Base-by-base conservation (phyloP, 2,888 invertebrate species). In the Drosophila peninsularis region DNA sequence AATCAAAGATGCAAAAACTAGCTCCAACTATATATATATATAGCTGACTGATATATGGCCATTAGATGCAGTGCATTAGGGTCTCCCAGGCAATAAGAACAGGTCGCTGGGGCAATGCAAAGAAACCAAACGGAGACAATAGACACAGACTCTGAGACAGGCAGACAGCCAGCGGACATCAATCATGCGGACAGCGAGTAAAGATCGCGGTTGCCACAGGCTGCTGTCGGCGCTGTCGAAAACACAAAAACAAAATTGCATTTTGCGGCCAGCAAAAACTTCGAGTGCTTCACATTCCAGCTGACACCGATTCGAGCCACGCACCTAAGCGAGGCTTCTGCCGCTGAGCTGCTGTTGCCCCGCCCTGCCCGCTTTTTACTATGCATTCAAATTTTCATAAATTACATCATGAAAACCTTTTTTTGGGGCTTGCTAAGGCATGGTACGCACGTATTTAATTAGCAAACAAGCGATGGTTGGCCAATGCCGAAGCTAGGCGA, bases 181-280 rank as follows among this genome's bases (percentile, higher is more conserved):
- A 77, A 77, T 74, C 74, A 74, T 58, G 53, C 17, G 36, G 54
- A 71, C 44, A 24, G 56, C 68, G 58, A 49, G 60, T 27, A 44
- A 44, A 60, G 71, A 74, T 69, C 58, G 49, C 41, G 24, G 41
- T 50, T 49, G 57, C 39, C 39, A 14, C 30, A 52, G 52, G 52
- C 52, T 21, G 34, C 21, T 45, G 45, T 45, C 27, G 56, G 19
- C 44, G 14, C 17, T 39, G 41, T 41, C 41, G 19, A 41, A 41
- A 41, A 37, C 39, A n/a, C n/a, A 37, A 37, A 4, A 2, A 41
- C 6, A 45, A 68, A 69, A 41, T 41, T 69, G 21, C 36, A 62
- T 19, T 61, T 39, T 19, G 27, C 27, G n/a, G 37, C 7, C 30
- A 9, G 39, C 32, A 65, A 64, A 64, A 45, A 65, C 32, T 32